Conservation (phyloP, 2,797 vertebrate species). For the Perodicticus potto region DNA sequence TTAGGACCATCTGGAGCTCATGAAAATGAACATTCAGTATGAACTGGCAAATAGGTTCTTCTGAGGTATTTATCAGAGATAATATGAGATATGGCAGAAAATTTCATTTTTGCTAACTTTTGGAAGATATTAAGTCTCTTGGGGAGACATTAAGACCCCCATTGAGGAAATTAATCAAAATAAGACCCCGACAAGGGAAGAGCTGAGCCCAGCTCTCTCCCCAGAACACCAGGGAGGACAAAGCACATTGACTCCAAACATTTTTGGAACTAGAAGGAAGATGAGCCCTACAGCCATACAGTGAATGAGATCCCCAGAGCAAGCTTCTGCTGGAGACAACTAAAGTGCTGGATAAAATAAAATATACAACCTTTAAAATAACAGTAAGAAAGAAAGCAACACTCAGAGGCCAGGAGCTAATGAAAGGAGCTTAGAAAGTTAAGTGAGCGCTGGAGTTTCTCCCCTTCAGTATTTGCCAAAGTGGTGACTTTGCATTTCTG, state of each 20-base stretch:
- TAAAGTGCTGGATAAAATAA: neutral
- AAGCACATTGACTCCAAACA: neutral
- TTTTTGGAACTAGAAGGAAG: neutral
- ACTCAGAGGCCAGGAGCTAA: neutral
- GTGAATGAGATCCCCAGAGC: neutral
- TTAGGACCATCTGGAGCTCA: neutral
- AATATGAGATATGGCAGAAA: neutral
- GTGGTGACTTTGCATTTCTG: neutral
- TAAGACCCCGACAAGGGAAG: neutral
- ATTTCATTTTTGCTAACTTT: conserved; percentile 15
- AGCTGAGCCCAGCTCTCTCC: neutral
- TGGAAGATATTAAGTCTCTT: neutral
- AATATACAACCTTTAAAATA: neutral
- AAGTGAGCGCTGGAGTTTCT: neutral
- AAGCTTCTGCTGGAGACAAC: neutral
- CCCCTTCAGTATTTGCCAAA: neutral
- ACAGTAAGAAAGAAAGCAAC: neutral
- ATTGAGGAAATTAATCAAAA: conserved; percentile 6
- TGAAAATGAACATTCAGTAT: neutral
- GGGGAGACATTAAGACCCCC: neutral
- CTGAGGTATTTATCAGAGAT: neutral
- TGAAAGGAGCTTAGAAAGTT: neutral
- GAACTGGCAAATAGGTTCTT: neutral
- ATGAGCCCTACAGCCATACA: neutral
- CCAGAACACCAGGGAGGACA: neutral